phyloP scores from a whole-genome alignment of 2,113 vertebrate species.

The Myanophis thanlyinensis region DNA sequence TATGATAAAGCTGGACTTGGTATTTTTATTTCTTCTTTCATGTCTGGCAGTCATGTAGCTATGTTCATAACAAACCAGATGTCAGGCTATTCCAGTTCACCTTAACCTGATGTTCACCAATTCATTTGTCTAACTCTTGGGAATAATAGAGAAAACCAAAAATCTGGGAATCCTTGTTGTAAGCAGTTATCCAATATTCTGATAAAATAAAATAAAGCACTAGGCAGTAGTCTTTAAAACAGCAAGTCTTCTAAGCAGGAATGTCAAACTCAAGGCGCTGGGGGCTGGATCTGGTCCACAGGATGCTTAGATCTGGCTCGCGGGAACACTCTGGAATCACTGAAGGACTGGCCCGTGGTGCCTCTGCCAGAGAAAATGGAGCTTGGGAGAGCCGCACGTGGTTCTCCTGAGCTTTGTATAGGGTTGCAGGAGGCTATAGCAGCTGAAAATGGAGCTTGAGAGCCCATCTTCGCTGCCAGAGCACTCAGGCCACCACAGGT shows the following conservation, averaged over 20 bases:
- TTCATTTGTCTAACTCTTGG: background rate
- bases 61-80: background rate
- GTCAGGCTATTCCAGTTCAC: background rate
- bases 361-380: too few species aligned
- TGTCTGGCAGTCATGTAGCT: background rate
- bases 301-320: too few species aligned
- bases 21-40: background rate
- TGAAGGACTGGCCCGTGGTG: too few species aligned
- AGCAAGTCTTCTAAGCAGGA: background rate
- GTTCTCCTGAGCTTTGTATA: too few species aligned
- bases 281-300: too few species aligned
- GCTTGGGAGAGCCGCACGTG: too few species aligned
- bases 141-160: background rate
- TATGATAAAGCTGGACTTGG: background rate
- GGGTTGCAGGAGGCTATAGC: too few species aligned
- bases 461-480: too few species aligned
- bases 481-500: too few species aligned
- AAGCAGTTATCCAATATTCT: background rate
- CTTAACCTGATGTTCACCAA: background rate
- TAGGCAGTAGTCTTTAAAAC: background rate
- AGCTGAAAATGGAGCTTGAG: too few species aligned
- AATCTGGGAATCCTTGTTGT: background rate
- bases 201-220: background rate
- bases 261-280: too few species aligned
- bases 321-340: too few species aligned